phyloP scores from a whole-genome alignment of 1,140 invertebrate species.

The Brachionus sp. region DNA sequence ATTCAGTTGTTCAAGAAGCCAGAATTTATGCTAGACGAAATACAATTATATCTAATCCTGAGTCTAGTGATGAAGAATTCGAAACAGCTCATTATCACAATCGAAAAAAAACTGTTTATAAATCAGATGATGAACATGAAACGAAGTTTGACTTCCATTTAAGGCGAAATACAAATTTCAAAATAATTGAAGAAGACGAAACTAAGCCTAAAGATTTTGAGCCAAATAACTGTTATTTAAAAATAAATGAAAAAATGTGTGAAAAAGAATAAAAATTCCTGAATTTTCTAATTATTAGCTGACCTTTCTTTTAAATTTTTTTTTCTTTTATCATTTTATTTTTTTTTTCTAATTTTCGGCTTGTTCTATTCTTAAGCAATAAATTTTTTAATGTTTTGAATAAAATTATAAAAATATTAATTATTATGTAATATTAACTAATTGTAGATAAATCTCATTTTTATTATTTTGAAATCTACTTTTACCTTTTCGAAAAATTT shows the following conservation, averaged over 20 bases:
- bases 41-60: background rate
- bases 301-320: no score
- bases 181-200: background rate
- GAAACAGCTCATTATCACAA: background rate
- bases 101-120: background rate
- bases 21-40: conserved; percentile 5
- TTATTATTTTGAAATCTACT: background rate
- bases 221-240: background rate
- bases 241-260: background rate
- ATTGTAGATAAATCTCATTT: background rate
- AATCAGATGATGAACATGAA: background rate
- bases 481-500: background rate
- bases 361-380: no score
- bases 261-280: no score
- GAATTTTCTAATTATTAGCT: no score
- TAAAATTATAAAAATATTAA: no score
- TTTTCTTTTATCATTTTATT: no score
- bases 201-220: background rate
- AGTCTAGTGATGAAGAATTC: background rate
- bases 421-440: background rate
- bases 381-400: no score
- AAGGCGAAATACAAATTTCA: background rate
- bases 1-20: conserved; percentile 13
- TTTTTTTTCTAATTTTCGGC: no score
- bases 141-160: background rate